phyloP scores from a whole-genome alignment of 2,888 invertebrate genomes.

The Rhingia rostrata region DNA sequence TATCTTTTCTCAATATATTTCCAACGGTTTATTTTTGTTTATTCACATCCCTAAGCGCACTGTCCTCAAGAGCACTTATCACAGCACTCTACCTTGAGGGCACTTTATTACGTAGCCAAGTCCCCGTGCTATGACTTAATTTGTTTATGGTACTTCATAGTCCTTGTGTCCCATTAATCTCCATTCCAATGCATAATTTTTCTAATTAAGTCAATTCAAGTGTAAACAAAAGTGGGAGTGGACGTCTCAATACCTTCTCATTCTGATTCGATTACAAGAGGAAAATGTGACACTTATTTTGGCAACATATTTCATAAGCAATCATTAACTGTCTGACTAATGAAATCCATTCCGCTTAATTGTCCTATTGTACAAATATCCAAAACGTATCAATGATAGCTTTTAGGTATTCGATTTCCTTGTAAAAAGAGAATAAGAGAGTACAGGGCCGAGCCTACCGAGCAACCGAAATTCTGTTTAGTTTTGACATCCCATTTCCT shows the following conservation, averaged over 20 bases:
- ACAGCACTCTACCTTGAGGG: constrained; percentile 56
- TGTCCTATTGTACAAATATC: background rate
- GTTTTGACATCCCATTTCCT: too few species aligned
- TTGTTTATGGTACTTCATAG: constrained; percentile 65
- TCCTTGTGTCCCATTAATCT: constrained; percentile 54
- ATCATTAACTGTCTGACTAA: constrained; percentile 14
- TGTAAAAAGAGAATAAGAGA: too few species aligned
- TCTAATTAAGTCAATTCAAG: constrained; percentile 69
- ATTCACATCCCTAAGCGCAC: constrained; percentile 16
- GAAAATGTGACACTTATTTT: constrained; percentile 32
- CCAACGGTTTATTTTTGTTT: constrained; percentile 9
- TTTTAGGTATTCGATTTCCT: too few species aligned
- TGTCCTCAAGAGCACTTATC: constrained; percentile 52
- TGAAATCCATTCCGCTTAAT: constrained; percentile 6
- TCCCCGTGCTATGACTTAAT: constrained; percentile 58
- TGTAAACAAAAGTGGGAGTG: constrained; percentile 43
- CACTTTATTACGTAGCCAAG: constrained; percentile 65
- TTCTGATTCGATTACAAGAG: constrained; percentile 18
- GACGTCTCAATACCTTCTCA: constrained; percentile 3
- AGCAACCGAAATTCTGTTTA: too few species aligned
- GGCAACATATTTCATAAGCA: constrained; percentile 38
- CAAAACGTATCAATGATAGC: too few species aligned
- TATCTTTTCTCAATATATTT: constrained; percentile 8
- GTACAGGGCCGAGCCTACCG: too few species aligned
- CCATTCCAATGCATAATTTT: constrained; percentile 67